phyloP scores from a whole-genome alignment of 2,797 vertebrate species.

The Parauchenoglanis punctatus region DNA sequence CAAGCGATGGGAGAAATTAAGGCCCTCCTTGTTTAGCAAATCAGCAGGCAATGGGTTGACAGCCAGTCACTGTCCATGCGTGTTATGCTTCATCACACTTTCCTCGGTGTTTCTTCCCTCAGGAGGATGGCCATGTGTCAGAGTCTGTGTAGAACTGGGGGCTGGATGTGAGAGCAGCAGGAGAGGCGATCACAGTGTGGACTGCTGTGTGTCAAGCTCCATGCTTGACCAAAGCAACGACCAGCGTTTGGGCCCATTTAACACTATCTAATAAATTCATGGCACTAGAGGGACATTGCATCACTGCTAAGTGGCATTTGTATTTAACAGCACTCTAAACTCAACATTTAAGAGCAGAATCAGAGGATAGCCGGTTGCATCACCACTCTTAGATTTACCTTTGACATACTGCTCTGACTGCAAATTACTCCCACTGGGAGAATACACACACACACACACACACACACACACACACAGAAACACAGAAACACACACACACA shows the following conservation, averaged over 20 bases:
- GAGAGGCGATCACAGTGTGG: slow-evolving; percentile 31
- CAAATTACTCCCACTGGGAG: slow-evolving; percentile 62
- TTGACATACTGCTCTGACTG: slow-evolving; percentile 51
- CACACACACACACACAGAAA: slow-evolving; percentile 20
- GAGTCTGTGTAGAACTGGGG: slow-evolving; percentile 40
- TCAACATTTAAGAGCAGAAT: slow-evolving; percentile 8
- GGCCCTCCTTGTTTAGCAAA: slow-evolving; percentile 59
- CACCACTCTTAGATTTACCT: slow-evolving; percentile 48
- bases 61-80: slow-evolving; percentile 64
- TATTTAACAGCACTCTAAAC: slow-evolving; percentile 33
- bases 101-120: slow-evolving; percentile 38
- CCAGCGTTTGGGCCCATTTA: slow-evolving; percentile 24
- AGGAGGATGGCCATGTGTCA: slow-evolving; percentile 39
- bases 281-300: slow-evolving; percentile 56
- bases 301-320: slow-evolving; percentile 61
- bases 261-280: slow-evolving; percentile 68
- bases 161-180: slow-evolving; percentile 37
- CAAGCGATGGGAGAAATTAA: slow-evolving; percentile 23
- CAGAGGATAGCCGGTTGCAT: slow-evolving; percentile 10
- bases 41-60: slow-evolving; percentile 59
- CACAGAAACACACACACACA: no score
- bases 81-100: slow-evolving; percentile 48
- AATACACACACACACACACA: slow-evolving; percentile 24
- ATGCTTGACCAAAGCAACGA: slow-evolving; percentile 36
- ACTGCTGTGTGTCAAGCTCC: slow-evolving; percentile 7